A percentile compares a stretch with the other conserved stretches of the same genome.
Evolutionary conservation across 2,113 vertebrate species (phyloP).

Genomic region (Pelodiscus sinensis): DNA sequence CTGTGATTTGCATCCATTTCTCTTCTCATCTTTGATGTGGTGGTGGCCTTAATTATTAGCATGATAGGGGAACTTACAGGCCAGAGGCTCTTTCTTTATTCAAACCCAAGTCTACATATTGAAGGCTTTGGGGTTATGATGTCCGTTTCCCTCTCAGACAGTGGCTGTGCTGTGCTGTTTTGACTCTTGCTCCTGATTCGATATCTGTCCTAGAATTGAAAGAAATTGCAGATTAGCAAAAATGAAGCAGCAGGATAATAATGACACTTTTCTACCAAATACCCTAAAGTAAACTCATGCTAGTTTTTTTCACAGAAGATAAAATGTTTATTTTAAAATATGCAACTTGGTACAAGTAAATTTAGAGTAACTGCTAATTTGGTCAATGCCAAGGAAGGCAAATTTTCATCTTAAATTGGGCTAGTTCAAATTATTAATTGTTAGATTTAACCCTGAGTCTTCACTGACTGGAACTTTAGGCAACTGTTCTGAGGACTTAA

Average conservation of each 20-base stretch:
- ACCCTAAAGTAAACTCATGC: slow-evolving; percentile 6
- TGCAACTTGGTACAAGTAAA: slow-evolving; percentile 12
- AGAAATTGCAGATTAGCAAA: slow-evolving; percentile 57
- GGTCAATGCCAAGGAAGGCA: slow-evolving; percentile 17
- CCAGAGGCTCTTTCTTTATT: not conserved
- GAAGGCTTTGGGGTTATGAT: not conserved
- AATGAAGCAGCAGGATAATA: slow-evolving; percentile 49
- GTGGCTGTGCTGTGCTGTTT: slow-evolving; percentile 5
- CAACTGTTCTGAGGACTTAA: rapidly evolving
- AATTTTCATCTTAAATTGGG: slow-evolving; percentile 21
- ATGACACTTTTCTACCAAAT: not conserved
- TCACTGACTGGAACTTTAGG: not conserved
- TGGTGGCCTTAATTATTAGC: rapidly evolving
- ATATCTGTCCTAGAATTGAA: slow-evolving; percentile 21
- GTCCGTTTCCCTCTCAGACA: not conserved
- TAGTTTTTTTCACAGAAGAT: not conserved
- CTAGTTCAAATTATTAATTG: not conserved
- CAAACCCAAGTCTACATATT: not conserved
- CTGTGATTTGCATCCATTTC: not conserved
- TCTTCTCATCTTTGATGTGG: not conserved
- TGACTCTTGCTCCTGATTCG: slow-evolving; percentile 41
- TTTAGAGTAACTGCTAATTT: slow-evolving; percentile 55
- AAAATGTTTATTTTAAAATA: not conserved
- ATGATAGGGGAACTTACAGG: not conserved
- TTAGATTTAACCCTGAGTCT: not conserved